phyloP scores from a whole-genome alignment of 2,113 vertebrate genomes.

The Perca fluviatilis region DNA sequence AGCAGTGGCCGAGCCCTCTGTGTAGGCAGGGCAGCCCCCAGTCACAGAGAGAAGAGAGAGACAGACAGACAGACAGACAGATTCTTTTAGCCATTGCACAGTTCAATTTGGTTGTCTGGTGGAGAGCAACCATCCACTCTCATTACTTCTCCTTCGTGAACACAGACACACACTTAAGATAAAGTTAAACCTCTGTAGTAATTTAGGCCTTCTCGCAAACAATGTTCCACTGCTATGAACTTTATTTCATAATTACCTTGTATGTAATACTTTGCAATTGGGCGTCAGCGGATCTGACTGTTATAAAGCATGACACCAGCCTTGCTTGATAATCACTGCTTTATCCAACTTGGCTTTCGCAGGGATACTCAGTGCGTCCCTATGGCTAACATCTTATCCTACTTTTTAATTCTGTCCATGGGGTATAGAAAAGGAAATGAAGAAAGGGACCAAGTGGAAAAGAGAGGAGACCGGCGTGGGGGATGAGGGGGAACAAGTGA shows the following conservation, averaged over 20 bases:
- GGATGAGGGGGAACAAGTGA: background rate
- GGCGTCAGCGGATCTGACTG: constrained; percentile 36
- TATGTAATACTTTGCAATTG: constrained; percentile 50
- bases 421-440: constrained; percentile 16
- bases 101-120: constrained; percentile 70
- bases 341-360: constrained; percentile 37
- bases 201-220: constrained; percentile 37
- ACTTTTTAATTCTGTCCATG: constrained; percentile 26
- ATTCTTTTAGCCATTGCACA: constrained; percentile 61
- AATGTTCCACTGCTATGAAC: constrained; percentile 49
- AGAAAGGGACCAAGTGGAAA: background rate
- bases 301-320: constrained; percentile 41
- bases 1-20: constrained; percentile 82
- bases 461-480: too few relatives aligned
- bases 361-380: background rate
- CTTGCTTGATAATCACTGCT: constrained; percentile 27
- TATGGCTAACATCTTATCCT: constrained; percentile 32
- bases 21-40: constrained; percentile 79
- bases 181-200: constrained; percentile 55
- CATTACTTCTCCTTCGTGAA: constrained; percentile 61
- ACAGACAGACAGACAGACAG: constrained; percentile 65
- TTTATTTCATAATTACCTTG: constrained; percentile 56
- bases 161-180: constrained; percentile 33
- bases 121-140: constrained; percentile 58
- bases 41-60: constrained; percentile 65